Conservation (phyloP, 2,888 invertebrate genomes). For the Neria commutata region DNA sequence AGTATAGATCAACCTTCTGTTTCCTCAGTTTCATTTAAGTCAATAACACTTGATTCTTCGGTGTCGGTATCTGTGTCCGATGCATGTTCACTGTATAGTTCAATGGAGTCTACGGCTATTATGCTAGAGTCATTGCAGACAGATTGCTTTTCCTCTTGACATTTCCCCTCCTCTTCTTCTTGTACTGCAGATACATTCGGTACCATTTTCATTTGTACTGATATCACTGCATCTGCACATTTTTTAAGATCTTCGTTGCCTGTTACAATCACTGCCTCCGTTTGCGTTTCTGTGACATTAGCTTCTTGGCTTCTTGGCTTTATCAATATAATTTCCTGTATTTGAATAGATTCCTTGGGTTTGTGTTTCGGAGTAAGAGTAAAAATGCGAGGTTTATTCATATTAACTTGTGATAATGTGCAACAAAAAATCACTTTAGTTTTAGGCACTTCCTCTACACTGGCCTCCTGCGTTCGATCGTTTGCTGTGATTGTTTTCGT, state of each 20-base stretch:
- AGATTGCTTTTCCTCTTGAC: neutral
- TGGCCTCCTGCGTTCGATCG: too few species aligned
- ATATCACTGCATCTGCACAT: too few species aligned
- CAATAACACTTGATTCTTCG: constrained; percentile 28
- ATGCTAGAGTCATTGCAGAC: constrained; percentile 10
- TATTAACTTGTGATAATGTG: constrained; percentile 23
- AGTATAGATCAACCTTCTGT: constrained; percentile 1
- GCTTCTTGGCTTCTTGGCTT: neutral
- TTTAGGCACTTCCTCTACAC: neutral
- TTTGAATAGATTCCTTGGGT: constrained; percentile 19
- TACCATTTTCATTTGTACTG: too few species aligned
- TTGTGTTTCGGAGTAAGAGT: constrained; percentile 13
- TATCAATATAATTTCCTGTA: constrained; percentile 37
- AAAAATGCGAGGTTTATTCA: constrained; percentile 27
- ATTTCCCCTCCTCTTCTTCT: neutral
- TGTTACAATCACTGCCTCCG: neutral
- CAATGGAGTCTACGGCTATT: constrained; percentile 11
- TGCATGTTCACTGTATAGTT: neutral
- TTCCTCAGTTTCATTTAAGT: constrained; percentile 28
- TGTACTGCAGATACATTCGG: neutral
- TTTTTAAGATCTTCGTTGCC: neutral
- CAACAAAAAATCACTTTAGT: constrained; percentile 23
- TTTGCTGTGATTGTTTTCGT: too few species aligned
- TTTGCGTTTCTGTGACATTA: neutral
- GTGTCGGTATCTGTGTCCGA: constrained; percentile 12